These are phyloP conservation scores for Pseudomyrmex dendroicus DNA, from an alignment of 1,140 invertebrate genomes.

Conservation along the genomic window DNA sequence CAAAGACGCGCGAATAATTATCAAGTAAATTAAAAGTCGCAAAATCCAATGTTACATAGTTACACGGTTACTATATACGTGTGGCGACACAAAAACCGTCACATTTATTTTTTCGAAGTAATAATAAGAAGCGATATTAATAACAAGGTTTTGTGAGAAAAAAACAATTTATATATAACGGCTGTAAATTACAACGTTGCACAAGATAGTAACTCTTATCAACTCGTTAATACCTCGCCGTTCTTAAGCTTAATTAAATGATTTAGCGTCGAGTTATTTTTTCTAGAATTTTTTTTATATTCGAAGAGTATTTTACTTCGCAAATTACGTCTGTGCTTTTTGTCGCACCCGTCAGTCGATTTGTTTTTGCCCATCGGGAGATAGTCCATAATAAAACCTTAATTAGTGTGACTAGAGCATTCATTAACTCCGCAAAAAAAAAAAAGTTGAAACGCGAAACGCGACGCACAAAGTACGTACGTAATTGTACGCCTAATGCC, in stretches of 20 bases:
- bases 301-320: slow-evolving; percentile 14
- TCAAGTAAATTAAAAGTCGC: not conserved
- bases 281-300: slow-evolving; percentile 21
- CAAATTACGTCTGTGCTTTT: slow-evolving; percentile 20
- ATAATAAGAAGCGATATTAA: slow-evolving; percentile 3
- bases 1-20: not conserved
- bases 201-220: slow-evolving; percentile 7
- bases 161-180: not conserved
- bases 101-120: not conserved
- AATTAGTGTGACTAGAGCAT: slow-evolving; percentile 44
- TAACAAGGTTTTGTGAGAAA: slow-evolving; percentile 18
- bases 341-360: slow-evolving; percentile 23
- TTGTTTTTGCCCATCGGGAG: slow-evolving; percentile 20
- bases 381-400: slow-evolving; percentile 41
- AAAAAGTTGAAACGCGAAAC: slow-evolving; percentile 43
- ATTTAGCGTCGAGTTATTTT: slow-evolving; percentile 20
- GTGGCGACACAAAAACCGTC: not conserved
- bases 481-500: slow-evolving; percentile 78
- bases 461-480: slow-evolving; percentile 70
- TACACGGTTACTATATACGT: not conserved
- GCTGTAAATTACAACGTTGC: slow-evolving; percentile 31
- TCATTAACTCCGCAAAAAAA: slow-evolving; percentile 57
- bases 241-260: slow-evolving; percentile 48
- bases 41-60: not conserved
- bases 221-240: slow-evolving; percentile 26